Percentiles rank a stretch among this genome's conserved stretches.
phyloP scores from a whole-genome alignment of 2,113 vertebrate species.

The Aramus guarauna region DNA sequence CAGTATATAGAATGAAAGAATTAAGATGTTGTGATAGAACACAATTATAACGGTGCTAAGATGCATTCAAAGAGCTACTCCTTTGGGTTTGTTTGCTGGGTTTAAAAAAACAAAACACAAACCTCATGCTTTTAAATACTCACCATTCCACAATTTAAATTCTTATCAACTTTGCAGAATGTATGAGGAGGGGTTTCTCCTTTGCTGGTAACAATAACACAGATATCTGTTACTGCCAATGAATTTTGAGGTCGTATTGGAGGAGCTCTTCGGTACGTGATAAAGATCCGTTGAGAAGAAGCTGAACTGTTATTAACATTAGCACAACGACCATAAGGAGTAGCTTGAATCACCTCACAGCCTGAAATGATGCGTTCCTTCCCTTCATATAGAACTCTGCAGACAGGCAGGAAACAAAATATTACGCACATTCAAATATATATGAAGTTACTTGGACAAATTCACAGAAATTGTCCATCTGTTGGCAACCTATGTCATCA shows the following conservation, averaged over 20 bases:
- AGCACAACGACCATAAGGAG: conserved; percentile 94
- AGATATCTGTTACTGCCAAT: conserved; percentile 94
- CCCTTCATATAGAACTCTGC: conserved; percentile 92
- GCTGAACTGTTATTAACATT: conserved; percentile 98
- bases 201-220: conserved; percentile 94
- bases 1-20: neutral
- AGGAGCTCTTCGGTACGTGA: conserved; percentile 87
- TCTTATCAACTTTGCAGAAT: conserved; percentile 97
- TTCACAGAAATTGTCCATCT: neutral
- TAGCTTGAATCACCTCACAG: conserved; percentile 94
- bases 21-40: neutral
- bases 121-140: conserved; percentile 37
- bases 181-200: conserved; percentile 96
- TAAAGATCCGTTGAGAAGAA: conserved; percentile 92
- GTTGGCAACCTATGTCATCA: neutral
- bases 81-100: neutral
- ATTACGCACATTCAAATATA: neutral
- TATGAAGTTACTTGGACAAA: neutral
- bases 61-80: neutral
- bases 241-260: conserved; percentile 88
- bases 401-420: neutral
- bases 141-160: conserved; percentile 97
- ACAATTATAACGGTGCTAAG: neutral
- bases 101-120: neutral
- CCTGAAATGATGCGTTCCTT: conserved; percentile 92